Conservation (phyloP, 1,140 invertebrate genomes). For the Aphis craccivora region DNA sequence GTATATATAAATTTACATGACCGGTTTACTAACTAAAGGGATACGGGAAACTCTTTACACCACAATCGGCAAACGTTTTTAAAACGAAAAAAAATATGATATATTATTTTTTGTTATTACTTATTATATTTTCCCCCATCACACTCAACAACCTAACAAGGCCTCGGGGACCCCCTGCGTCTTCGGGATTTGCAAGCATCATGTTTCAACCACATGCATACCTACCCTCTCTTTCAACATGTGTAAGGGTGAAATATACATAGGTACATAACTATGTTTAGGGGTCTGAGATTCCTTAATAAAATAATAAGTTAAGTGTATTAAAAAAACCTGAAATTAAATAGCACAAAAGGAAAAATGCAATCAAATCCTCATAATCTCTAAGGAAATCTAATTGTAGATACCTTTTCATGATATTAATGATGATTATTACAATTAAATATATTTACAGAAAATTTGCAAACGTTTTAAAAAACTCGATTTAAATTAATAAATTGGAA, state of each 20-base stretch:
- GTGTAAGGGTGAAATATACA: not conserved
- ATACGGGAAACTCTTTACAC: not conserved
- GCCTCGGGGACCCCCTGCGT: slow-evolving; percentile 52
- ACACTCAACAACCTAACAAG: slow-evolving; percentile 45
- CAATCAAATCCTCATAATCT: slow-evolving; percentile 1
- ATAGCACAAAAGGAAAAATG: not conserved
- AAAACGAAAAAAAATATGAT: slow-evolving; percentile 32
- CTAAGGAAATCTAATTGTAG: slow-evolving; percentile 10
- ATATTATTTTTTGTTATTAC: slow-evolving; percentile 54
- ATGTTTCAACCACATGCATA: slow-evolving; percentile 29
- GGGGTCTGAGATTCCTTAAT: not conserved
- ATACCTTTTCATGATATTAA: not conserved
- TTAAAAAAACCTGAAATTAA: slow-evolving; percentile 49
- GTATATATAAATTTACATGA: slow-evolving; percentile 54
- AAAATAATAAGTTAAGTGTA: not conserved
- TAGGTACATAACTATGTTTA: slow-evolving; percentile 1
- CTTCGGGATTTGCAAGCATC: slow-evolving; percentile 13
- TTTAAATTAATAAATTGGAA: not conserved
- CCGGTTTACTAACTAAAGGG: slow-evolving; percentile 50
- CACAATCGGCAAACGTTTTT: not conserved
- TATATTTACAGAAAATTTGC: not conserved
- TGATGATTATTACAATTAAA: not conserved
- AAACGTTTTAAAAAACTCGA: slow-evolving; percentile 14
- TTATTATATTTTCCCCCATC: slow-evolving; percentile 30
- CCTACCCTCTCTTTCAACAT: not conserved